Evolutionary conservation across 2,888 invertebrate genomes (phyloP), one percentile per base, ranked within the genome.

Genomic region (Alviniconcha strummeri): DNA sequence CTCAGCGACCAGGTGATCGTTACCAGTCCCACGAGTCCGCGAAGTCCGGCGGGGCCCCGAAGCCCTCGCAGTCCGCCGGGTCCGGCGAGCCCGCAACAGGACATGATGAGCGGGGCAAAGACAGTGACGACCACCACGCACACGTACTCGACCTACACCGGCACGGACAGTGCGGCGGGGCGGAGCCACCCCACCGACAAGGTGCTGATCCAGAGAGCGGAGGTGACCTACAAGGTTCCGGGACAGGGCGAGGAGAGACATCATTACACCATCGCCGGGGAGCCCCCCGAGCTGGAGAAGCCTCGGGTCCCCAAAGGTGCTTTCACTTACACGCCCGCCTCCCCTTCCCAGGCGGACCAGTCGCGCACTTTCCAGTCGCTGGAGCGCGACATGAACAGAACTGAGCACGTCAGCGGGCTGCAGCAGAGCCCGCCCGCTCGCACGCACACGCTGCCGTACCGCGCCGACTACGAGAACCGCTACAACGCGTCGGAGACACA

Each of bases 1-100:
- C 90, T 93, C 75, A 91, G 91, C 64, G 92, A 93, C 74, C 90
- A 91, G 85, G 88, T 89, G 67, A 89, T 88, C 79, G 88, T 88
- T 15, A 74, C 69, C 17, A 82, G 82, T 77, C 77, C 82, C 3
- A 74, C 55, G 17, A 82, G 82, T 82, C 82, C 84, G 8, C 88
- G 80, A n/a, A 89, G 89, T 87, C 75, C 76, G 17, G n/a, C 69
- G 11, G 71, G 81, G 55, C 81, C 84, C 9, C 88, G 82, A 52
- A 89, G 89, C 86, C 81, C 81, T 9, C 60, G 15, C 17, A 74
- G 72, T 57, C 75, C 81, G 9, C n/a, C 8, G 15, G 79, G 79
- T 36, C 67, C 64, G 13, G 17, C 67, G 5, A 82, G 82, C 74
- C 82, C 77, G 17, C 82, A 84, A 80, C 85, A 80, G 81, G 87